A percentile compares a stretch with the other conserved stretches of the same genome.
Evolutionary conservation across 2,888 invertebrate species (phyloP).

Genomic region (Drosophila gaucha): DNA sequence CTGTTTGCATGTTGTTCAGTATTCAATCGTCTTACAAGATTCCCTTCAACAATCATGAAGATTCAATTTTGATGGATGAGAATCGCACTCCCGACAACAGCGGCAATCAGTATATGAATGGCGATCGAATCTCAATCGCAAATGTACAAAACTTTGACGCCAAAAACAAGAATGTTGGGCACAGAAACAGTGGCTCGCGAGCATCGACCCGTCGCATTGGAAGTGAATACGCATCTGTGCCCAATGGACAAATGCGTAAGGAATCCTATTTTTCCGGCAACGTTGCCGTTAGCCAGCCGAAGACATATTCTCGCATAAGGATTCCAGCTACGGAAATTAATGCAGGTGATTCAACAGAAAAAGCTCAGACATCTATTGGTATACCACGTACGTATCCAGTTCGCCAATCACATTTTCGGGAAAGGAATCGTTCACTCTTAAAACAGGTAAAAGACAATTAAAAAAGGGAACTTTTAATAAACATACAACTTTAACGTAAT

Average conservation of each 20-base stretch:
- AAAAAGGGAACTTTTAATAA: no score
- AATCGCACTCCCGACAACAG: conserved; percentile 76
- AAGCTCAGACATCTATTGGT: conserved; percentile 47
- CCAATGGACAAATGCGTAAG: conserved; percentile 15
- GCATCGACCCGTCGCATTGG: conserved; percentile 51
- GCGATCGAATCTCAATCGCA: conserved; percentile 54
- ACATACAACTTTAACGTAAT: no score
- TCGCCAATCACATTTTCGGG: conserved; percentile 81
- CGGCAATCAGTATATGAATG: conserved; percentile 50
- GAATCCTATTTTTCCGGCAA: conserved; percentile 43
- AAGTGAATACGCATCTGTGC: conserved; percentile 4
- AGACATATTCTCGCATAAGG: conserved; percentile 18
- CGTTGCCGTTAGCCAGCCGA: conserved; percentile 3
- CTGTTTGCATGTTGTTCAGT: conserved; percentile 28
- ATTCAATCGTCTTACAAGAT: conserved; percentile 52
- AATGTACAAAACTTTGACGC: conserved; percentile 41
- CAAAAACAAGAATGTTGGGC: conserved; percentile 23
- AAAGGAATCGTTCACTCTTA: conserved; percentile 81
- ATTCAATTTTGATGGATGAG: conserved; percentile 73
- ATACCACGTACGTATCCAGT: conserved; percentile 68
- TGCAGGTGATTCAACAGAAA: conserved; percentile 28
- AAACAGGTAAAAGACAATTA: conserved; percentile 70
- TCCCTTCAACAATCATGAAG: conserved; percentile 35
- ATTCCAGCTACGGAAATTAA: conserved; percentile 33
- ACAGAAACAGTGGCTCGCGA: conserved; percentile 9